Evolutionary conservation across 2,113 vertebrate species (phyloP), one percentile per base, ranked within the genome.

Genomic region (Nibea coibor): DNA sequence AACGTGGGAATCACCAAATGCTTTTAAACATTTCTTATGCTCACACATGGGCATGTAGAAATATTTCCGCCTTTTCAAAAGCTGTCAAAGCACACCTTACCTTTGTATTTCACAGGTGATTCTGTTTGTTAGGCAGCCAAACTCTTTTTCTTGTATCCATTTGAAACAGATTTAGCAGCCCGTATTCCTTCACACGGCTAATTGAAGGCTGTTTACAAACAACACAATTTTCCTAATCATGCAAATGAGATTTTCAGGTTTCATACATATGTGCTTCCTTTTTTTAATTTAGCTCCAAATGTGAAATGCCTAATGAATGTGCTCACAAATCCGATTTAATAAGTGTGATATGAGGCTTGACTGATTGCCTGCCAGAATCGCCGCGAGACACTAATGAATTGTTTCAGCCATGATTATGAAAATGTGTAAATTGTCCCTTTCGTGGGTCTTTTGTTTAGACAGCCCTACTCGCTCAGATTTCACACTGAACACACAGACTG

Each of bases 351-450:
- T 74, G 79, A 81, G 66, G 77, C 73, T 61, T 85, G 81, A 88
- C 72, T 87, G 84, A 90, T 79, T 87, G 79, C 81, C 78, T 90
- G 83, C 80, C 84, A 87, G 69, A 72, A 61, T 75, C 50, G 0
- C 80, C 26, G 82, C 31, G 0, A 69, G 64, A 57, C 78, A 39
- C 19, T 77, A 87, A 90, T 88, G 61, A 84, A 84, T 72, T 84
- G 86, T 83, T 86, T 87, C 78, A 81, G 76, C 56, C 22, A 10
- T 42, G 72, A 88, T 87, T 80, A 85, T 72, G 50, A 83, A 87
- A 87, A 85, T 12, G 20, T 54, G 77, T 72, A 72, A 83, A 86
- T 79, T 71, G 17, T 59, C 39, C 16, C 20, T 54, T 74, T 79
- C 15, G 9, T 56, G 35, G 62, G 16, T 28, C 4, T 73, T 70